phyloP scores from a whole-genome alignment of 2,888 invertebrate genomes.

The Mycalesis mineus region DNA sequence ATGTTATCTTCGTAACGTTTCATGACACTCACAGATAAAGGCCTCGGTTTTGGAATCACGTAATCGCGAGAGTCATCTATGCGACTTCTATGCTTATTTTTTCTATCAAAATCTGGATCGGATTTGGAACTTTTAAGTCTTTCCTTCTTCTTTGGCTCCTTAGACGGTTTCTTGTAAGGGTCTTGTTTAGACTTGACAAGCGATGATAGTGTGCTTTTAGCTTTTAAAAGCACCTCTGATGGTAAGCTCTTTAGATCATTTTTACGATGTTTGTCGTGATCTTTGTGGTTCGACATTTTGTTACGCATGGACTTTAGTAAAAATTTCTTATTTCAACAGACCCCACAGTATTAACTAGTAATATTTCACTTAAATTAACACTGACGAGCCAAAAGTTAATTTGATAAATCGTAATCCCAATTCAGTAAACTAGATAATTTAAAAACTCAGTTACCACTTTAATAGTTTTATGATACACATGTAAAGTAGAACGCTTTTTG shows the following conservation, averaged over 20 bases:
- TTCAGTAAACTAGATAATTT: too few species aligned
- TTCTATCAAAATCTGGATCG: conserved; percentile 62
- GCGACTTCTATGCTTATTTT: conserved; percentile 57
- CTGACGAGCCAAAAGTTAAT: too few species aligned
- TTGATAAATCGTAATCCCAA: too few species aligned
- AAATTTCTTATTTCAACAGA: background rate
- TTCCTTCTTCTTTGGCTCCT: conserved; percentile 70
- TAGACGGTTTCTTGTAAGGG: conserved; percentile 47
- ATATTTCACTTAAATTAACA: too few species aligned
- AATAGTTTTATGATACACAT: too few species aligned
- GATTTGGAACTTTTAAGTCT: conserved; percentile 59
- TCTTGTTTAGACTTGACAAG: conserved; percentile 67
- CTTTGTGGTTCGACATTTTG: conserved; percentile 64
- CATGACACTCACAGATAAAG: conserved; percentile 60
- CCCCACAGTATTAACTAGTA: too few species aligned
- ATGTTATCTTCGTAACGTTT: conserved; percentile 56
- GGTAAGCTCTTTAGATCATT: conserved; percentile 71
- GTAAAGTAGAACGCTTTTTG: background rate
- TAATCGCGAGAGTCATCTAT: conserved; percentile 52
- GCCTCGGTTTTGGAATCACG: conserved; percentile 46
- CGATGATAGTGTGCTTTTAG: conserved; percentile 66
- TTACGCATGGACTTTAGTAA: conserved; percentile 32
- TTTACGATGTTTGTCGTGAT: conserved; percentile 55
- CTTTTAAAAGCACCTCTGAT: conserved; percentile 65
- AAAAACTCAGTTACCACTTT: too few species aligned